Evolutionary conservation across 2,113 vertebrate species (phyloP), one percentile per base, ranked within the genome.

Genomic region (Paralichthys olivaceus): DNA sequence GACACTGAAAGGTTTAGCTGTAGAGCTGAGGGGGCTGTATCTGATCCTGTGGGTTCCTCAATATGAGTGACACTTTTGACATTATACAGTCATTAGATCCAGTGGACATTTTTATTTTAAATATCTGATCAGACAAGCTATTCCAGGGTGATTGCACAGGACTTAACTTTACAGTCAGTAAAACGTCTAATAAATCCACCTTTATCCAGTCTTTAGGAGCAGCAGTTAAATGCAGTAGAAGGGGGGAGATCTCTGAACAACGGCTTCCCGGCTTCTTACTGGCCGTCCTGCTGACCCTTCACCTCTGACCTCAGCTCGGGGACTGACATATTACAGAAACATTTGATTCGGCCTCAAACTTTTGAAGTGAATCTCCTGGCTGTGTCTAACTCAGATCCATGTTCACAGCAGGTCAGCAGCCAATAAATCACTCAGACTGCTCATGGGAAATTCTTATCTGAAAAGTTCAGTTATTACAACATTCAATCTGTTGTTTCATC

Each of bases 281-380:
- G 67, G 37, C 53, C 43, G 37, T 77, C 49, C 37, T 32, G 3
- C 9, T 45, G 61, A 82, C 69, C 83, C 72, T 34, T 81, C 34
- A 90, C 79, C 84, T 82, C 32, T 81, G 84, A 80, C 87, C 79
- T 43, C 14, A n/a, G 63, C 23, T 67, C 22, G 45, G 37, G 26
- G 40, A 20, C 56, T 63, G 59, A 63, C 67, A 69, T 51, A 23
- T 51, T 72, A 73, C 19, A 25, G 34, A 69, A 75, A 65, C 68
- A 66, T 49, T 75, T 11, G 6, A 66, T 66, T 74, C 40, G 64
- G 40, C 22, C 53, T 79, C 72, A 34, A 68, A 74, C 28, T 58
- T 85, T 85, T 84, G 73, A 77, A 69, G 72, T 70, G 75, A 59
- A 60, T 55, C 49, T 17, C 15, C 57, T 66, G 54, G 7, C 69